phyloP scores from a whole-genome alignment of 2,797 vertebrate genomes.

The Limosa lapponica region DNA sequence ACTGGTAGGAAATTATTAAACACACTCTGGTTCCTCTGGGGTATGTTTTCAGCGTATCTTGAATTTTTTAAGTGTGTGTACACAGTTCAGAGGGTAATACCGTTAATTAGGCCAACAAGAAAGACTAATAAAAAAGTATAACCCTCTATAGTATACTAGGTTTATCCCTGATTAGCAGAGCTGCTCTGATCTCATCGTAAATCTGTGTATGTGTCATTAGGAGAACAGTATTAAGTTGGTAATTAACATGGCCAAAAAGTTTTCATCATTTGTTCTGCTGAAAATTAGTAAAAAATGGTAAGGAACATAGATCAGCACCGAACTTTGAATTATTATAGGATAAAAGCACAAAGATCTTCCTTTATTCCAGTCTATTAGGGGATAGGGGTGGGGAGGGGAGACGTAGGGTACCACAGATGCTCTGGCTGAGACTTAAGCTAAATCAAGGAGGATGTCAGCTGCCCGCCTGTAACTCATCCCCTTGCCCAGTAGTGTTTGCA shows the following conservation, averaged over 20 bases:
- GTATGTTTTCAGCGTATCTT: neutral
- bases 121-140: neutral
- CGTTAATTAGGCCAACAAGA: slow-evolving; percentile 49
- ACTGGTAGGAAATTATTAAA: neutral
- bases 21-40: neutral
- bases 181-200: neutral
- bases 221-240: neutral
- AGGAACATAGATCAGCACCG: neutral
- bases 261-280: neutral
- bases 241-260: slow-evolving; percentile 4
- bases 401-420: rapidly evolving
- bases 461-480: neutral
- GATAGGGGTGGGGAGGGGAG: neutral
- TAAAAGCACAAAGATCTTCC: neutral
- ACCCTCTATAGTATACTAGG: neutral
- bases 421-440: rapidly evolving
- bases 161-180: slow-evolving; percentile 41
- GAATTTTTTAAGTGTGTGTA: neutral
- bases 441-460: neutral
- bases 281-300: neutral
- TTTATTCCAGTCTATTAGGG: neutral
- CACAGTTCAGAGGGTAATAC: slow-evolving; percentile 53
- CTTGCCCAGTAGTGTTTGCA: rapidly evolving
- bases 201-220: neutral
- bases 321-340: too few species aligned